phyloP scores from a whole-genome alignment of 2,113 vertebrate species.

The Syngnathus floridae region DNA sequence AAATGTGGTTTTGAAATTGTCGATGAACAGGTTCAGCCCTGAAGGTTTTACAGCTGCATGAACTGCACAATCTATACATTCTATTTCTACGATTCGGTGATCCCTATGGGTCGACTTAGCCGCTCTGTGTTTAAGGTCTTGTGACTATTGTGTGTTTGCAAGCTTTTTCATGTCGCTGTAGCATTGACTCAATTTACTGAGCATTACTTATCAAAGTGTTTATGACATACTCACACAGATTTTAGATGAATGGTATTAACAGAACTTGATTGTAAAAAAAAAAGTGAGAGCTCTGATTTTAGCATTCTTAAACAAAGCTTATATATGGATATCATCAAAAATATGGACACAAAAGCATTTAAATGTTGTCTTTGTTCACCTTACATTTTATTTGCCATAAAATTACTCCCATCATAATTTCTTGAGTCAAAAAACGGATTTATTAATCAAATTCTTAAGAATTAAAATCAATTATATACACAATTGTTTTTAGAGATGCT shows the following conservation, averaged over 20 bases:
- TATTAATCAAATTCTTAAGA: neutral
- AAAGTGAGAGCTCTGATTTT: conserved; percentile 36
- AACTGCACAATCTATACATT: conserved; percentile 32
- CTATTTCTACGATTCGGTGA: conserved; percentile 25
- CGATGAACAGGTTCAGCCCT: neutral
- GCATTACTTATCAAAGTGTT: conserved; percentile 52
- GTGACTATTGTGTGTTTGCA: conserved; percentile 38
- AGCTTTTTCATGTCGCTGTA: conserved; percentile 53
- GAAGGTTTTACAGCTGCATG: neutral
- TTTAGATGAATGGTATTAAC: conserved; percentile 30
- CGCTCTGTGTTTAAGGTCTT: conserved; percentile 45
- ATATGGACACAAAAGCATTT: conserved; percentile 27
- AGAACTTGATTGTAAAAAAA: conserved; percentile 33
- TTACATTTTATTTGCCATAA: conserved; percentile 39
- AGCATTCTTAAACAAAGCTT: conserved; percentile 24
- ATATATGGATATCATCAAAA: conserved; percentile 35
- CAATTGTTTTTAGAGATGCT: neutral
- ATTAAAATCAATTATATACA: neutral
- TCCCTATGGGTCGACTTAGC: conserved; percentile 35
- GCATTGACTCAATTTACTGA: conserved; percentile 45
- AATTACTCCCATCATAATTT: neutral
- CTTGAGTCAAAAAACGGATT: neutral
- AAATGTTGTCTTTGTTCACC: conserved; percentile 16
- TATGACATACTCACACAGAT: conserved; percentile 34
- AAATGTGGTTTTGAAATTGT: neutral